A percentile compares a stretch with the other conserved stretches of the same genome.
Evolutionary conservation across 2,113 vertebrate genomes (phyloP).

Genomic region (Apistogramma diplotaenia): DNA sequence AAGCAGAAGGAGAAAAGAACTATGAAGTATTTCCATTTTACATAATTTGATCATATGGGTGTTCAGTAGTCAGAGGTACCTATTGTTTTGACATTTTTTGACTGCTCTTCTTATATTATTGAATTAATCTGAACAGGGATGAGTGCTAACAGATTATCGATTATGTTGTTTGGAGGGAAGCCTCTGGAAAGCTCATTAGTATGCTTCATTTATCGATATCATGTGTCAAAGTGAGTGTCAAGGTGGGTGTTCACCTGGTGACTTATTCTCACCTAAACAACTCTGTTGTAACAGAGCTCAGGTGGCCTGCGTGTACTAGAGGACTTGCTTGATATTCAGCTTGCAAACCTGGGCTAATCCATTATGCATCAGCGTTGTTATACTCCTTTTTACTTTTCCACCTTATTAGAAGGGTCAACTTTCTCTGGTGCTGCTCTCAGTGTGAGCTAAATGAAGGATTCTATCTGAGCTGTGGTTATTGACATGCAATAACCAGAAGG

Average conservation of each 20-base stretch:
- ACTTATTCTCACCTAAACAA: constrained; percentile 67
- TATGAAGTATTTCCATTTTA: not conserved
- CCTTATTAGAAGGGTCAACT: constrained; percentile 60
- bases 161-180: constrained; percentile 41
- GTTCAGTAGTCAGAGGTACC: not conserved
- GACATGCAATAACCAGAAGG: constrained; percentile 67
- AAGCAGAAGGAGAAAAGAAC: not conserved
- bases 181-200: constrained; percentile 63
- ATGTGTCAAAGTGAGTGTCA: constrained; percentile 57
- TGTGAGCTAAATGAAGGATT: constrained; percentile 64
- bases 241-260: constrained; percentile 52
- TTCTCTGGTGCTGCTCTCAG: constrained; percentile 35
- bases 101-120: constrained; percentile 8
- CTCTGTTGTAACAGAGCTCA: constrained; percentile 63
- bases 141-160: constrained; percentile 41
- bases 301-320: constrained; percentile 37
- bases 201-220: constrained; percentile 73
- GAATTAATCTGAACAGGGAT: constrained; percentile 24
- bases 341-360: constrained; percentile 58
- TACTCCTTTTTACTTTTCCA: constrained; percentile 47
- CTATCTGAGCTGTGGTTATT: constrained; percentile 57
- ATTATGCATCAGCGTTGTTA: constrained; percentile 70
- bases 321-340: constrained; percentile 66
- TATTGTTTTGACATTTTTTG: constrained; percentile 2
- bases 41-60: not conserved